Evolutionary conservation across 2,797 vertebrate genomes (phyloP), one percentile per base, ranked within the genome.

Genomic region (Schizothorax lantsangensis): DNA sequence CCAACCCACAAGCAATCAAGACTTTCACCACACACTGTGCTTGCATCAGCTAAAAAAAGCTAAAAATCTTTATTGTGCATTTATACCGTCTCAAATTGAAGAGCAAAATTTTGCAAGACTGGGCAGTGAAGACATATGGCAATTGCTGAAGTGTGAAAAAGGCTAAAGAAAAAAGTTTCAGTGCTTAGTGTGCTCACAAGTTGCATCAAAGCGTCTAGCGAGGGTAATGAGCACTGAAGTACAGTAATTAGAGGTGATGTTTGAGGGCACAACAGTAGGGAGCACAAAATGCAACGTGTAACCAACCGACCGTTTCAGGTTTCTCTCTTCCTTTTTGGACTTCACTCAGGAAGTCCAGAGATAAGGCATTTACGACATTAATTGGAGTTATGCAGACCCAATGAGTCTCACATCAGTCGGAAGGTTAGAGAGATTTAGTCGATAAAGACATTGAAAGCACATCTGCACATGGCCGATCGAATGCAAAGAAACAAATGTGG

Each of bases 241-340:
- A 85, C 23, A 79, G 23, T 62, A 62, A 85, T 88, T 83, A 85
- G 33, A 79, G 54, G 8, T 59, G 19, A 77, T 59, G 73, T 72
- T 80, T 38, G 9, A 81, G 83, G 79, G 57, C 21, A 3, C 33
- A 85, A 66, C 68, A 45, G 36, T 64, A 47, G 26, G n/a, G 59
- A 75, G 75, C 73, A 57, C 47, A 19, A 64, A 40, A 64, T 38
- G 21, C 82, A 74, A 79, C 36, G 74, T 77, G 77, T 85, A 72
- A 49, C 75, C 77, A 64, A 36, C 52, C 36, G 40, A 86, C 73
- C 79, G 12, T 79, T 87, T 73, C n/a, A 69, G 36, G 26, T 69
- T 69, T 52, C 36, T 72, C 23, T 3, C 23, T n/a, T 6, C 21
- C 11, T 82, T 71, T 38, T 54, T 30, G 52, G 49, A 23, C 14